Base-by-base conservation (phyloP, 1,140 invertebrate genomes). In the Leptinotarsa defecta region DNA sequence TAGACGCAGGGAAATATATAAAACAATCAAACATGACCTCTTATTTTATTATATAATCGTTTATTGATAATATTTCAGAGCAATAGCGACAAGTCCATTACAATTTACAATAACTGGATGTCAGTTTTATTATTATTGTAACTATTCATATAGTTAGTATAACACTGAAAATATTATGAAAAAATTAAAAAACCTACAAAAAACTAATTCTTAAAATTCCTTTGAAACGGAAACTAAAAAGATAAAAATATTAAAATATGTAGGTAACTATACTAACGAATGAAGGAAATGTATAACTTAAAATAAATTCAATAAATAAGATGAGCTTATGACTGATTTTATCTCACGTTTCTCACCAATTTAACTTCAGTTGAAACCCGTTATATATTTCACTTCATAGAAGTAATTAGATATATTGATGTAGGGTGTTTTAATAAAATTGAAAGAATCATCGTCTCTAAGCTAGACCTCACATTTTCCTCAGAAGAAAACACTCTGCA, bases 51-150 rank as follows among this genome's bases (percentile, higher is more conserved):
- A 63, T 64, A 75, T 79, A 79, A 77, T 79, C 68, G n/a, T 79
- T 79, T 79, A 79, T 79, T 78, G 76, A 79, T 75, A 79, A 79
- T 79, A 79, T 77, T 77, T 77, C 74, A 79, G 78, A 79, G 78
- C 78, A 78, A 71, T 79, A 79, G 78, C 78, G 78, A 79, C 76
- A 77, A 75, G 73, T 67, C 76, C 74, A 79, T 78, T 78, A 78
- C 73, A 79, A 78, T 79, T 79, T 78, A 79, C 78, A 79, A 48
- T 77, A 61, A 49, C 6, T 64, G 71, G 74, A 72, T 78, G 71
- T 73, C 71, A 73, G 34, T 43, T 68, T 68, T 68, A 68, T 49
- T 68, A 68, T 68, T 68, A 57, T 57, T 43, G 67, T 68, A 68
- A 68, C 67, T 68, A 68, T 68, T 34, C 17, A 68, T 68, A 68